These are phyloP conservation scores for Oryzias dopingdopingensis DNA, from an alignment of 2,797 vertebrate species.

Conservation along the genomic window DNA sequence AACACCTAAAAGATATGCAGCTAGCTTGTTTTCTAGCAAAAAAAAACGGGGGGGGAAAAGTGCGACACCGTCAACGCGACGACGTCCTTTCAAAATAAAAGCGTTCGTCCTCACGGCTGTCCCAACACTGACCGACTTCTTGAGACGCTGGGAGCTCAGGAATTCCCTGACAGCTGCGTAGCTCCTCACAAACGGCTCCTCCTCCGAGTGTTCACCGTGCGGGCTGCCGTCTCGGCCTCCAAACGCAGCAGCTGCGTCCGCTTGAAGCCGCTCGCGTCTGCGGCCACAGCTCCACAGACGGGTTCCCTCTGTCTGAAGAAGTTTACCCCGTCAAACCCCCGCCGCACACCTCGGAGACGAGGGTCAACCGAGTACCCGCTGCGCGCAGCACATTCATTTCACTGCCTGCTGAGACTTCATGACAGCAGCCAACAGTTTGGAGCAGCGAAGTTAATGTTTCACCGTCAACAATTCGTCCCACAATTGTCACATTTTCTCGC, in stretches of 20 bases:
- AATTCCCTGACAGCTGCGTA: slow-evolving; percentile 28
- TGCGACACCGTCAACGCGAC: no score
- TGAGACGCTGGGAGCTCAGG: slow-evolving; percentile 1
- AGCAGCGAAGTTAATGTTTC: slow-evolving; percentile 17
- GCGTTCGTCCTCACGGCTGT: no score
- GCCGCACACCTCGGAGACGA: slow-evolving; percentile 42
- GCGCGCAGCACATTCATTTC: slow-evolving; percentile 2
- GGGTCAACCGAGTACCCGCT: slow-evolving; percentile 53
- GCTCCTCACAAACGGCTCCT: slow-evolving; percentile 25
- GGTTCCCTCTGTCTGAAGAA: neutral
- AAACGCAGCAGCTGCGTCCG: slow-evolving; percentile 35
- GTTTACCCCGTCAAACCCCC: slow-evolving; percentile 4
- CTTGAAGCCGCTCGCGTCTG: slow-evolving; percentile 8
- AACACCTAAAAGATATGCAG: no score
- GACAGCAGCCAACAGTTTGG: slow-evolving; percentile 9
- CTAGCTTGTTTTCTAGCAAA: no score
- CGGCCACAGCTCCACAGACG: slow-evolving; percentile 11
- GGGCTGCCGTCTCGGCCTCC: slow-evolving; percentile 21
- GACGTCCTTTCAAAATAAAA: no score
- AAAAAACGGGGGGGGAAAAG: no score
- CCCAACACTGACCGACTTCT: no score
- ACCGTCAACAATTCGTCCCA: neutral
- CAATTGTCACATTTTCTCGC: no score
- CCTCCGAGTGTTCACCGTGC: slow-evolving; percentile 3
- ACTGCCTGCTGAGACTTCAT: slow-evolving; percentile 1